Percentiles rank a stretch among this genome's conserved stretches.
Evolutionary conservation across 2,888 invertebrate genomes (phyloP).

Genomic region (Trachelus iudaicus): DNA sequence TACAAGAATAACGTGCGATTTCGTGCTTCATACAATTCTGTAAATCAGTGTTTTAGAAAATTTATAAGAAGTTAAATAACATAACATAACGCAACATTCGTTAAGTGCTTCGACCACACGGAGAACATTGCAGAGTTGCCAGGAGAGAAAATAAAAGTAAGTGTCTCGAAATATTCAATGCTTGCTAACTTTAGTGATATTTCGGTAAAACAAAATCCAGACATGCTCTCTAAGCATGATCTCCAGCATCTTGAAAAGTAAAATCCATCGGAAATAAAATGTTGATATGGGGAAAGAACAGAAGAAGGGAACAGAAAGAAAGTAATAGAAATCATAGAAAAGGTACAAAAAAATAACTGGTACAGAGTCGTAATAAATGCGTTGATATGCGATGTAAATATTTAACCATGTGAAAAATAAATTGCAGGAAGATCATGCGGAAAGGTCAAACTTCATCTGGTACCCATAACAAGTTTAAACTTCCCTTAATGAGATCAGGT

Average conservation of each 20-base stretch:
- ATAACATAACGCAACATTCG: not conserved
- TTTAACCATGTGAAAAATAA: not conserved
- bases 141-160: not conserved
- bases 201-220: conserved; percentile 8
- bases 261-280: not conserved
- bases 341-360: not conserved
- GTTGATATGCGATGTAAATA: not conserved
- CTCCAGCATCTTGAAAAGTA: not conserved
- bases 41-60: not conserved
- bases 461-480: not conserved
- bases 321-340: not conserved
- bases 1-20: not conserved
- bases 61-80: not conserved
- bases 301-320: not conserved
- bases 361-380: not conserved
- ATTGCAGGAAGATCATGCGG: not conserved
- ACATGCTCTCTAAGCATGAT: conserved; percentile 27
- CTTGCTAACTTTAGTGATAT: not conserved
- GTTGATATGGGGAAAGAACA: not conserved
- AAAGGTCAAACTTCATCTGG: not conserved
- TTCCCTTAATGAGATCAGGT: not conserved
- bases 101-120: not conserved
- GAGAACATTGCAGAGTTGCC: not conserved
- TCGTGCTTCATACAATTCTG: not conserved
- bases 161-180: not conserved